Evolutionary conservation across 2,888 invertebrate species (phyloP), one percentile per base, ranked within the genome.

Genomic region (Coleophora deauratella): DNA sequence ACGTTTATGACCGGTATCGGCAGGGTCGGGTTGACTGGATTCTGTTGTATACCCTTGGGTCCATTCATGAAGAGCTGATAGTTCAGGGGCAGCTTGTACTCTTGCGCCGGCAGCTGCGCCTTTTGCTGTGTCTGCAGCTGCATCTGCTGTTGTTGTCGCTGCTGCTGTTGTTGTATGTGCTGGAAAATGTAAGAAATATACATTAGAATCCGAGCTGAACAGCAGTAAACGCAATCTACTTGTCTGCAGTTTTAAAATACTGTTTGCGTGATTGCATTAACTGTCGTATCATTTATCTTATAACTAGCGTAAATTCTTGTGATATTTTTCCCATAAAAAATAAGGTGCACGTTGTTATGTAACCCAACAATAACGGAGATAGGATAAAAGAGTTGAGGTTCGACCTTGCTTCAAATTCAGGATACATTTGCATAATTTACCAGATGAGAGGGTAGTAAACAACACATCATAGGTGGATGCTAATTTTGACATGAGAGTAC

Each of bases 1-100:
- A 81, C 51, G 50, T 77, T 76, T 36, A 77, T 73, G 27, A 73
- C 70, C 2, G 82, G 76, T 31, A 76, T 50, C 6, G 73, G 68
- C 42, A 72, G 67, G 45, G 59, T 72, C 11, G 47, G 59, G 43
- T 54, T 59, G 35, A 59, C 39, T 40, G 50, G 38, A 35, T 51
- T 55, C 31, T 58, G 62, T 6, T 48, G 40, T 37, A 51, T 55
- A 27, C 56, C 60, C 6, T 51, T 55, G 40, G 65, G 69, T 27
- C 58, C 55, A 42, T 64, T 66, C 47, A 64, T 53, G n/a, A 58
- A 40, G 49, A 71, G 44, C 42, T 66, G 72, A 52, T 68, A 76
- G 51, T 65, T 70, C 12, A 57, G 52, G 13, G 49, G 57, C 12
- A 59, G 47, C 38, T 59, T 65, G 33, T 56, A 57, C 44, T 57